Conservation (phyloP, 2,888 invertebrate species). For the Orchesella flavescens region DNA sequence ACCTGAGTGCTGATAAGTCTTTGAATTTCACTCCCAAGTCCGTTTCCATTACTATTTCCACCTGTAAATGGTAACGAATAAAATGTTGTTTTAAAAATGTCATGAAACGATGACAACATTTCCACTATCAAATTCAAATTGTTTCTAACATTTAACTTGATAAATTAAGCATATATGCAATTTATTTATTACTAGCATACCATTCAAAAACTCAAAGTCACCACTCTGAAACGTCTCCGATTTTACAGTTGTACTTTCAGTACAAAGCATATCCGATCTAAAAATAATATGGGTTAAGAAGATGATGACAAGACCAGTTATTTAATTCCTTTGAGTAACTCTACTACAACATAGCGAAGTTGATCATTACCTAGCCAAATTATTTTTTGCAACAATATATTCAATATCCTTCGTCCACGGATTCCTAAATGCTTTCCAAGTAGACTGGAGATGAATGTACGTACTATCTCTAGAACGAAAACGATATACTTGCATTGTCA, state of each 20-base stretch:
- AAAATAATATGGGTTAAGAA: not conserved
- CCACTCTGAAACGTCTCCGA: constrained; percentile 51
- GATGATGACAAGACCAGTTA: no score
- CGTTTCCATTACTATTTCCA: constrained; percentile 58
- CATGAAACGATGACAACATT: no score
- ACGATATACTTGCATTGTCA: constrained; percentile 82
- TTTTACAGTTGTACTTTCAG: constrained; percentile 38
- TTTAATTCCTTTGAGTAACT: no score
- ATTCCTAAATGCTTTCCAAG: constrained; percentile 91
- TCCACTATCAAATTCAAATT: not conserved
- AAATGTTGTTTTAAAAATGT: not conserved
- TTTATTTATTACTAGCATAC: not conserved
- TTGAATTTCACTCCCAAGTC: constrained; percentile 78
- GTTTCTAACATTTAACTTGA: no score
- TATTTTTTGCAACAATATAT: constrained; percentile 90
- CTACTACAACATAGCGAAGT: no score
- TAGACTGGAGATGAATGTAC: constrained; percentile 84
- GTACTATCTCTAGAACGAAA: constrained; percentile 87
- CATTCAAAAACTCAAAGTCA: constrained; percentile 57
- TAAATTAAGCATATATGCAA: no score
- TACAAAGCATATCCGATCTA: constrained; percentile 22
- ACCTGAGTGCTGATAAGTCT: constrained; percentile 83
- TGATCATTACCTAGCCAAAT: constrained; percentile 79
- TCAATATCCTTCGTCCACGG: constrained; percentile 98
- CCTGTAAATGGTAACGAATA: constrained; percentile 27